Evolutionary conservation across 2,113 vertebrate species (phyloP).

Genomic region (Vimba vimba): DNA sequence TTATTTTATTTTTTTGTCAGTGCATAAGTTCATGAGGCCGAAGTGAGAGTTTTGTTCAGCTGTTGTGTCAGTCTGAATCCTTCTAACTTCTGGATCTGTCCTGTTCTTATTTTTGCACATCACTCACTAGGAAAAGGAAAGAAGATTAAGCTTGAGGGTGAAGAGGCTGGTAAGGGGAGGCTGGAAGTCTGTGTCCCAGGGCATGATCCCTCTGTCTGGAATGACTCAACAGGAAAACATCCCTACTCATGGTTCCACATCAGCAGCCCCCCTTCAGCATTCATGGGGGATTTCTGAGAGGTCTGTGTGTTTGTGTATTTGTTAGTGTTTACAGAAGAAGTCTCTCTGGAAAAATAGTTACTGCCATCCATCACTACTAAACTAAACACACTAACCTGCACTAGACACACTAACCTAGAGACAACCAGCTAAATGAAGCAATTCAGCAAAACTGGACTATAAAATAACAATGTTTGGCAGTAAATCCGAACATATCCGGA

Average conservation of each 20-base stretch:
- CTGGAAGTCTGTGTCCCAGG: conserved; percentile 51
- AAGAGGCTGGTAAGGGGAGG: conserved; percentile 61
- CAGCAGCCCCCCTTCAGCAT: conserved; percentile 5
- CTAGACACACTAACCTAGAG: conserved; percentile 36
- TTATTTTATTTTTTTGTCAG: not conserved
- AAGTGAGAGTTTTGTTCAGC: not conserved
- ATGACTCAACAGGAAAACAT: conserved; percentile 62
- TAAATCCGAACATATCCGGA: conserved; percentile 8
- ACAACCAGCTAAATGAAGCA: not conserved
- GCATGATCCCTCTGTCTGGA: conserved; percentile 44
- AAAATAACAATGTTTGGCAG: conserved; percentile 24
- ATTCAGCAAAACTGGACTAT: not conserved
- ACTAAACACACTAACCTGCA: conserved; percentile 43
- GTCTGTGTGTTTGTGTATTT: conserved; percentile 17
- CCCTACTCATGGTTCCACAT: conserved; percentile 31
- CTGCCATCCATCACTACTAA: conserved; percentile 44
- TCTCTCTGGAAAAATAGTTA: conserved; percentile 42
- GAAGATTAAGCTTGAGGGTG: not conserved
- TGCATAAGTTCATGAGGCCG: not conserved
- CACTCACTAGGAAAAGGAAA: not conserved
- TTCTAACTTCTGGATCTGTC: not conserved
- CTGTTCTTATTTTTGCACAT: not conserved
- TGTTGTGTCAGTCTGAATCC: not conserved
- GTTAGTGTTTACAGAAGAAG: conserved; percentile 36
- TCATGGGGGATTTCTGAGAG: conserved; percentile 33